Evolutionary conservation across 2,113 vertebrate species (phyloP).

Genomic region (Misgurnus anguillicaudatus): DNA sequence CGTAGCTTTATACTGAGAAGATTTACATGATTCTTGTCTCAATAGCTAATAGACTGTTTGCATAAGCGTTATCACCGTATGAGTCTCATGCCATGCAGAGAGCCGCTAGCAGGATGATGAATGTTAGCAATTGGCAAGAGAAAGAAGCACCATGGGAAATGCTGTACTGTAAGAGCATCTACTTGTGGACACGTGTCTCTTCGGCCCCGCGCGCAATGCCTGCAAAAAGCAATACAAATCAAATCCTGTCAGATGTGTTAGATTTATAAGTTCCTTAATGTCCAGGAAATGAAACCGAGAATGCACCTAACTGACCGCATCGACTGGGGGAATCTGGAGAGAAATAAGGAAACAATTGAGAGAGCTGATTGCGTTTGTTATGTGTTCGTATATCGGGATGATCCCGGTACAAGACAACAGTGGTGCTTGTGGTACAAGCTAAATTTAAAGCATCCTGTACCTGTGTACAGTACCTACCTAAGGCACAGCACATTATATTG

Average conservation of each 20-base stretch:
- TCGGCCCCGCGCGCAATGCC: background rate
- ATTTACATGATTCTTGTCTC: slow-evolving; percentile 25
- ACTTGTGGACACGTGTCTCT: slow-evolving; percentile 17
- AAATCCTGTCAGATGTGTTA: slow-evolving; percentile 49
- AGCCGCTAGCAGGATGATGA: slow-evolving; percentile 49
- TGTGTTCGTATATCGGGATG: background rate
- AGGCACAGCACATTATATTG: slow-evolving; percentile 34
- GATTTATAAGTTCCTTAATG: slow-evolving; percentile 48
- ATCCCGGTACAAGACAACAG: background rate
- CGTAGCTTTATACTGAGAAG: slow-evolving; percentile 27
- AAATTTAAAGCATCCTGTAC: background rate
- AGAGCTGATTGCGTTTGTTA: slow-evolving; percentile 48
- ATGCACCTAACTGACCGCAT: slow-evolving; percentile 37
- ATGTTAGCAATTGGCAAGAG: slow-evolving; percentile 46
- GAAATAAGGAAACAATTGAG: slow-evolving; percentile 39
- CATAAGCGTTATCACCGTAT: slow-evolving; percentile 42
- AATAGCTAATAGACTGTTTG: slow-evolving; percentile 27
- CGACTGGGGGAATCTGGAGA: slow-evolving; percentile 37
- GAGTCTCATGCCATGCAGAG: background rate
- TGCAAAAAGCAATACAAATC: slow-evolving; percentile 50
- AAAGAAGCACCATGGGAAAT: slow-evolving; percentile 31
- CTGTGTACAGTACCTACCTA: background rate
- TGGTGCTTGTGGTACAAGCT: background rate
- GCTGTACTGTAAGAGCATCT: slow-evolving; percentile 31
- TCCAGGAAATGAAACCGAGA: slow-evolving; percentile 49